Conservation (phyloP, 2,888 invertebrate species). For the Drosophila ezoana region DNA sequence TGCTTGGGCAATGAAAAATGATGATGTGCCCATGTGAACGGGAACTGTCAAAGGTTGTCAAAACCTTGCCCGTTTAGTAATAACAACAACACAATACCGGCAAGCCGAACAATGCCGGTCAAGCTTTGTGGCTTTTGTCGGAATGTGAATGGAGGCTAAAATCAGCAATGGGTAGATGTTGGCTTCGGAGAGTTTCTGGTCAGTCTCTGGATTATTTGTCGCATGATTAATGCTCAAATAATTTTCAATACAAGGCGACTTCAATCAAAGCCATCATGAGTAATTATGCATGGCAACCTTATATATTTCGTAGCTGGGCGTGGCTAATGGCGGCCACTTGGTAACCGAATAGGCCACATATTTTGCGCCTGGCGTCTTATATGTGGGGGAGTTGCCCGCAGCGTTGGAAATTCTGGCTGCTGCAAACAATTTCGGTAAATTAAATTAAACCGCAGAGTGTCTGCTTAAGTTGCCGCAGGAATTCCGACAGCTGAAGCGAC, state of each 20-base stretch:
- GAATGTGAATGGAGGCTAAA: slow-evolving; percentile 33
- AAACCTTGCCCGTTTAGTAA: slow-evolving; percentile 72
- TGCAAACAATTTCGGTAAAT: slow-evolving; percentile 63
- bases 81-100: slow-evolving; percentile 50
- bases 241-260: slow-evolving; percentile 65
- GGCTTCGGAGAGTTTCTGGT: slow-evolving; percentile 3
- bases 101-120: slow-evolving; percentile 37
- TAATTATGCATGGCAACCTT: slow-evolving; percentile 46
- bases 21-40: slow-evolving; percentile 72
- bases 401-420: slow-evolving; percentile 31
- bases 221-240: slow-evolving; percentile 73
- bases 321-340: slow-evolving; percentile 17
- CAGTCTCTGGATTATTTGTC: slow-evolving; percentile 61
- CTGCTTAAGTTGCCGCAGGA: slow-evolving; percentile 69
- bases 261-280: slow-evolving; percentile 61
- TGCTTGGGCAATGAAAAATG: slow-evolving; percentile 64
- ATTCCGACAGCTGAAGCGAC: slow-evolving; percentile 39
- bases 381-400: slow-evolving; percentile 17
- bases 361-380: slow-evolving; percentile 18
- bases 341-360: slow-evolving; percentile 48
- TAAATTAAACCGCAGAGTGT: slow-evolving; percentile 80
- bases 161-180: too few species aligned
- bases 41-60: slow-evolving; percentile 79
- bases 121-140: slow-evolving; percentile 48
- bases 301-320: neutral